Evolutionary conservation across 2,888 invertebrate species (phyloP).

Genomic region (Argyra leucocephala): DNA sequence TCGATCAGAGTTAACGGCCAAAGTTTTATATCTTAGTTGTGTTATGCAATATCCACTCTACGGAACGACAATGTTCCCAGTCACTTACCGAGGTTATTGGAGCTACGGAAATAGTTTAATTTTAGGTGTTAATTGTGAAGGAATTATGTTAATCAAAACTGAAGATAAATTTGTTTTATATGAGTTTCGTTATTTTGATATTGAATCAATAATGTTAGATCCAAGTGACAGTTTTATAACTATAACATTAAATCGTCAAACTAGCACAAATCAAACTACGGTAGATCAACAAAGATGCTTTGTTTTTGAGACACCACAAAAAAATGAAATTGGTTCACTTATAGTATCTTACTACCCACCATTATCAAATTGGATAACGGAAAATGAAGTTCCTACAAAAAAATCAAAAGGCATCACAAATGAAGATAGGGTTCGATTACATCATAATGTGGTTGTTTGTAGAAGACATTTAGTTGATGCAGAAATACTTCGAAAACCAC

Average conservation of each 20-base stretch:
- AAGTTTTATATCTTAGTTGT: constrained; percentile 85
- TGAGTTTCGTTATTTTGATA: constrained; percentile 81
- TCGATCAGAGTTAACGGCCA: constrained; percentile 80
- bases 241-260: constrained; percentile 68
- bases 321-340: constrained; percentile 83
- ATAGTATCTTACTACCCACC: constrained; percentile 86
- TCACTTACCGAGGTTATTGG: constrained; percentile 90
- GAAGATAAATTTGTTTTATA: constrained; percentile 86
- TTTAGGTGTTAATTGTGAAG: constrained; percentile 82
- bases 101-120: constrained; percentile 65
- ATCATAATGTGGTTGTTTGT: constrained; percentile 77
- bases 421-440: constrained; percentile 76
- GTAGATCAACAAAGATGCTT: constrained; percentile 64
- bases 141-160: constrained; percentile 80
- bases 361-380: constrained; percentile 71
- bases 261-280: constrained; percentile 29
- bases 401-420: constrained; percentile 66
- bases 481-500: constrained; percentile 70
- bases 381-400: constrained; percentile 57
- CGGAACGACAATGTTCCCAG: constrained; percentile 77
- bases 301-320: constrained; percentile 82
- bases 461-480: constrained; percentile 74
- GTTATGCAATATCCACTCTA: constrained; percentile 95
- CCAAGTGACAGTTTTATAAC: constrained; percentile 88
- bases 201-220: constrained; percentile 83